Evolutionary conservation across 2,797 vertebrate species (phyloP).

Genomic region (Falco rusticolus): DNA sequence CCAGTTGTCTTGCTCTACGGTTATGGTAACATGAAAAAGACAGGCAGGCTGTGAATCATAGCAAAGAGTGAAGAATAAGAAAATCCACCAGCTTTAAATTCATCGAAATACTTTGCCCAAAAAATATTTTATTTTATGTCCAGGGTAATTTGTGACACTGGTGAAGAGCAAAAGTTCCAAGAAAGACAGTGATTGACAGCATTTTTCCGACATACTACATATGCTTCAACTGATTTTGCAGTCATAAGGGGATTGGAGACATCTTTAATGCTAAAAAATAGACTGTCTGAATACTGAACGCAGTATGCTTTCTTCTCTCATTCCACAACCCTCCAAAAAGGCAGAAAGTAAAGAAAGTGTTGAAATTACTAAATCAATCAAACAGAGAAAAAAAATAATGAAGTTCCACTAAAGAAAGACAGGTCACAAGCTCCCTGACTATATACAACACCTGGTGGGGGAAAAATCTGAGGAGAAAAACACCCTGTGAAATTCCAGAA

Average conservation of each 20-base stretch:
- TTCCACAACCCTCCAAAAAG: background rate
- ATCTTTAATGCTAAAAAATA: background rate
- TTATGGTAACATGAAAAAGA: background rate
- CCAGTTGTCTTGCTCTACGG: background rate
- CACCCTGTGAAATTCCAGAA: background rate
- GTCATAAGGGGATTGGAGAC: background rate
- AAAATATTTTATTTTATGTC: background rate
- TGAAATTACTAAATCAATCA: background rate
- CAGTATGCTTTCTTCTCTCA: background rate
- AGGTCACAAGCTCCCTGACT: background rate
- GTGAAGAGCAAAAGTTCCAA: background rate
- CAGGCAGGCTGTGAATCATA: background rate
- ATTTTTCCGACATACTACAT: background rate
- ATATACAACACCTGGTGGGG: rapidly evolving
- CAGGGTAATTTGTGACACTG: background rate
- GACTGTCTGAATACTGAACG: background rate
- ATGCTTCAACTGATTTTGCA: background rate
- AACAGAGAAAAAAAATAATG: background rate
- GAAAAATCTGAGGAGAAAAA: background rate
- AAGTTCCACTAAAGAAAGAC: background rate
- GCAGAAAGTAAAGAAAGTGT: background rate
- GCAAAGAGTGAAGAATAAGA: background rate
- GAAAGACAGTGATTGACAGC: background rate
- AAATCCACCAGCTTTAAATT: background rate
- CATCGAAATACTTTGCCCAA: background rate